Evolutionary conservation across 2,113 vertebrate species (phyloP).

Genomic region (Phaethornis superciliosus): DNA sequence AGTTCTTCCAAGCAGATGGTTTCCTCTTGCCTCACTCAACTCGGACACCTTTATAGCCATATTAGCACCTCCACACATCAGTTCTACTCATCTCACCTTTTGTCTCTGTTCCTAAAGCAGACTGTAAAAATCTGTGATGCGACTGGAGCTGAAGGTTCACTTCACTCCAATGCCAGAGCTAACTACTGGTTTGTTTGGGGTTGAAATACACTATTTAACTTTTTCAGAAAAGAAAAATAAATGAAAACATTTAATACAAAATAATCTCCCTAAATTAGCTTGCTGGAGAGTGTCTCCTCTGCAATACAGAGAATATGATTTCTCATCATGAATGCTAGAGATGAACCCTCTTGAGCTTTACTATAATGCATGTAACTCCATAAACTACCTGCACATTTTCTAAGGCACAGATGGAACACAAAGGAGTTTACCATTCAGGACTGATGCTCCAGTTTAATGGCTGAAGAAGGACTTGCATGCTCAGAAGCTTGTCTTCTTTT

Average conservation of each 20-base stretch:
- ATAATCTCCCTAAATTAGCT: neutral
- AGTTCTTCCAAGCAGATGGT: conserved; percentile 61
- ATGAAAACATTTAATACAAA: neutral
- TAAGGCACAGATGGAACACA: neutral
- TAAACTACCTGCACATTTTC: neutral
- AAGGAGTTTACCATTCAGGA: neutral
- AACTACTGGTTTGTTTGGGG: neutral
- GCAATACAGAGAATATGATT: neutral
- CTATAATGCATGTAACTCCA: neutral
- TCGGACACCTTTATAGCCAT: conserved; percentile 36
- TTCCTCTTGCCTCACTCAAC: conserved; percentile 24
- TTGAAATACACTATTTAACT: neutral
- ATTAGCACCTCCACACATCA: conserved; percentile 43
- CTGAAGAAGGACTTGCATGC: neutral
- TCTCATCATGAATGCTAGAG: neutral
- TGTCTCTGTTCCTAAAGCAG: neutral
- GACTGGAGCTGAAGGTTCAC: neutral
- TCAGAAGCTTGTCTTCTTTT: neutral
- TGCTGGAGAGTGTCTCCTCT: neutral
- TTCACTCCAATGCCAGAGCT: neutral
- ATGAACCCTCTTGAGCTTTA: neutral
- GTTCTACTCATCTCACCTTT: conserved; percentile 31
- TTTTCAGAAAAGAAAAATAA: neutral
- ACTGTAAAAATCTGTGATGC: neutral
- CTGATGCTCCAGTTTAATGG: neutral